Evolutionary conservation across 2,888 invertebrate species (phyloP).

Genomic region (Orgyia antiqua): DNA sequence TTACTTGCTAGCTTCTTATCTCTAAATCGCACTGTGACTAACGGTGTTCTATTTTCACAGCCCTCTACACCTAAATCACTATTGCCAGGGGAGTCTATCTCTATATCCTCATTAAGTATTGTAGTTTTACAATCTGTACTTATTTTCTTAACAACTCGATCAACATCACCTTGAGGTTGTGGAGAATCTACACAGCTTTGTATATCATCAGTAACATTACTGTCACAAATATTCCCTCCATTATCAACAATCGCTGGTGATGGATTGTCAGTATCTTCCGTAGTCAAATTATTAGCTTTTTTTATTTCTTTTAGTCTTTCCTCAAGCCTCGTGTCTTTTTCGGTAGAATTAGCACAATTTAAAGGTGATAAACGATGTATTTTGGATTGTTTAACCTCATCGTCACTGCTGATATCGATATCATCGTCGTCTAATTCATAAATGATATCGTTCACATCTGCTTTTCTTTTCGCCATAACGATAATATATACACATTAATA

Average conservation of each 20-base stretch:
- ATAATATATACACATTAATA: constrained; percentile 2
- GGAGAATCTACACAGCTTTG: constrained; percentile 15
- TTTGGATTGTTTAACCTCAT: constrained; percentile 60
- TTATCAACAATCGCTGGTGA: constrained; percentile 30
- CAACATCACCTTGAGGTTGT: constrained; percentile 20
- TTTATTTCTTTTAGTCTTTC: constrained; percentile 31
- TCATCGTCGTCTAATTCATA: constrained; percentile 74
- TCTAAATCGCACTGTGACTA: constrained; percentile 65
- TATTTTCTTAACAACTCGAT: constrained; percentile 26
- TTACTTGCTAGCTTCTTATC: constrained; percentile 56
- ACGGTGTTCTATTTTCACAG: constrained; percentile 59
- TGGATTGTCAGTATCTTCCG: constrained; percentile 24
- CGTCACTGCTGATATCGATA: constrained; percentile 63
- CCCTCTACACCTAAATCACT: constrained; percentile 54
- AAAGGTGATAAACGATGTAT: constrained; percentile 38
- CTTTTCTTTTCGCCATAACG: constrained; percentile 66
- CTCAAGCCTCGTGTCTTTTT: constrained; percentile 23
- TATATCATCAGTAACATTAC: constrained; percentile 19
- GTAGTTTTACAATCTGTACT: constrained; percentile 34
- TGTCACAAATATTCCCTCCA: constrained; percentile 61
- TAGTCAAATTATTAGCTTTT: constrained; percentile 32
- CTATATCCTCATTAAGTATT: constrained; percentile 53
- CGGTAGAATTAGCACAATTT: constrained; percentile 16
- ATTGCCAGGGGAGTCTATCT: constrained; percentile 53
- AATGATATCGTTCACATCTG: constrained; percentile 65